Conservation (phyloP, 1,140 invertebrate genomes). For the Neuroterus valhalla region DNA sequence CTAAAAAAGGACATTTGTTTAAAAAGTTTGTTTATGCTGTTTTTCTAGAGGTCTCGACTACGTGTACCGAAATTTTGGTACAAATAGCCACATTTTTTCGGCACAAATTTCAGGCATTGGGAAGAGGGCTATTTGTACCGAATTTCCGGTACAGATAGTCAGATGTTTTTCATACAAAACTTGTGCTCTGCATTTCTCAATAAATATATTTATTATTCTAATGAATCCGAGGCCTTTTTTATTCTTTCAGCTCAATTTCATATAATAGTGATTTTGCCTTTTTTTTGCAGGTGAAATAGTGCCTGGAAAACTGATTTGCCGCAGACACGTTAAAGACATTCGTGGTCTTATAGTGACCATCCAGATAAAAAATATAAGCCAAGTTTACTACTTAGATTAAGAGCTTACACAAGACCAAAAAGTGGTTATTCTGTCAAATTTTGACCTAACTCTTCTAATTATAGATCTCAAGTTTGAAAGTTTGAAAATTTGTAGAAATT, state of each 20-base stretch:
- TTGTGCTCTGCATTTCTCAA: no score
- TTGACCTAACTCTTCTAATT: no score
- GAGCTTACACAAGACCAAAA: conserved; percentile 37
- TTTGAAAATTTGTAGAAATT: not conserved
- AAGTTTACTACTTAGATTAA: conserved; percentile 70
- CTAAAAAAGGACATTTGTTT: no score
- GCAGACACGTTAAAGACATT: conserved; percentile 77
- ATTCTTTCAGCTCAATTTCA: conserved; percentile 30
- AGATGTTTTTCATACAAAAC: no score
- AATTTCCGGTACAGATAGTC: no score
- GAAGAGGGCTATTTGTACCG: no score
- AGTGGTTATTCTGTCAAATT: not conserved
- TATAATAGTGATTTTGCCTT: conserved; percentile 34
- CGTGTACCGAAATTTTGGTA: no score
- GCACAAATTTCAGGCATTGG: no score
- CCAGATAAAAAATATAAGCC: conserved; percentile 66
- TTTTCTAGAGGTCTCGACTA: no score
- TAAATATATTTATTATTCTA: no score
- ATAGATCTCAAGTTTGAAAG: not conserved
- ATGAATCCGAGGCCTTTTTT: conserved; percentile 3
- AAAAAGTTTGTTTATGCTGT: no score
- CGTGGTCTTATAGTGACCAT: conserved; percentile 78
- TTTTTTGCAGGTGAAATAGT: conserved; percentile 77
- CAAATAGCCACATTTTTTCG: no score
- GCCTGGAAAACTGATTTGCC: conserved; percentile 80